Evolutionary conservation across 2,797 vertebrate species (phyloP).

Genomic region (Typhlichthys eigenmanni): DNA sequence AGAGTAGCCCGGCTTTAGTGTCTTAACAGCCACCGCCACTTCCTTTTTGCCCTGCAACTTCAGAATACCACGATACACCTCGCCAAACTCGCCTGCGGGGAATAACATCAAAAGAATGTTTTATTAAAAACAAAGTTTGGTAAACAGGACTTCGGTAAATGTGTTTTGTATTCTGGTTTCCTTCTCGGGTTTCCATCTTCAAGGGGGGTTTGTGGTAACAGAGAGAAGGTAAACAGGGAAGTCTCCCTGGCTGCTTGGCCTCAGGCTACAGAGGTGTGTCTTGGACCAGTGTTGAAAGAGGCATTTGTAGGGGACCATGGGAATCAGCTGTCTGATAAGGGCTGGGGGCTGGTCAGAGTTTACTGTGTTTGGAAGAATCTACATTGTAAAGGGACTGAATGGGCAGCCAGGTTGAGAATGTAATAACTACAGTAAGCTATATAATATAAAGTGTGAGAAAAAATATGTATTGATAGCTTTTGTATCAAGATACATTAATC

Average conservation of each 20-base stretch:
- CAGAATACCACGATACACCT: conserved; percentile 90
- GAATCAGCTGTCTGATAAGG: conserved; percentile 76
- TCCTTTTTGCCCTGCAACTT: conserved; percentile 86
- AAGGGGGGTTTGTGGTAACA: conserved; percentile 13
- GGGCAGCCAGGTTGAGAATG: too few relatives aligned
- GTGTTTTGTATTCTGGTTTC: conserved; percentile 17
- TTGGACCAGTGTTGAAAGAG: conserved; percentile 41
- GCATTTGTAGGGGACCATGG: conserved; percentile 63
- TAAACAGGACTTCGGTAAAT: conserved; percentile 9
- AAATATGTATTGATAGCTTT: too few relatives aligned
- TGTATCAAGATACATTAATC: too few relatives aligned
- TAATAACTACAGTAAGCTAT: too few relatives aligned
- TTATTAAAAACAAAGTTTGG: conserved; percentile 12
- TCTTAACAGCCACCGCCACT: conserved; percentile 91
- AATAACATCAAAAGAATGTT: conserved; percentile 12
- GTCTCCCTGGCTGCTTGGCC: conserved; percentile 52
- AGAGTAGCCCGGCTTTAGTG: conserved; percentile 90
- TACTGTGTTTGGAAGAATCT: too few relatives aligned
- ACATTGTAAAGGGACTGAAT: too few relatives aligned
- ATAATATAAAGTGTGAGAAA: too few relatives aligned
- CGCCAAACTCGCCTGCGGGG: conserved; percentile 90
- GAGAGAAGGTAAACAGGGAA: conserved; percentile 41
- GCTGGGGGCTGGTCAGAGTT: too few relatives aligned
- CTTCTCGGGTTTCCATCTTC: conserved; percentile 37
- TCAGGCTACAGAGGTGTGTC: conserved; percentile 60